Base-by-base conservation (phyloP, 2,888 invertebrate genomes). In the Pyrochroa serraticornis region DNA sequence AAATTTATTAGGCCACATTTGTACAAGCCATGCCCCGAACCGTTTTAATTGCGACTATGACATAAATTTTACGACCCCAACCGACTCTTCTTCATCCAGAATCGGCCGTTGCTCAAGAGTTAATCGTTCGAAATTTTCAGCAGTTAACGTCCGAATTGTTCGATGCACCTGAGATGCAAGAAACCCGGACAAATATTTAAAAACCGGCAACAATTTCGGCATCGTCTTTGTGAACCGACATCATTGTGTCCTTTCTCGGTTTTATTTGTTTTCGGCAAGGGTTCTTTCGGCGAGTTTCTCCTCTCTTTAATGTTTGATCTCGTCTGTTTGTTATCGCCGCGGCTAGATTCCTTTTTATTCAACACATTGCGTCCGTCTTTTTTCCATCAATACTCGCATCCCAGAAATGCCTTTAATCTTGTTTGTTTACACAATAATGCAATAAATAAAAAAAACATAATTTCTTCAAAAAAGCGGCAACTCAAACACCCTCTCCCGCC, bases 281-380 rank as follows among this genome's bases (percentile, higher is more conserved):
- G 47, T 59, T 57, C 57, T 56, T 56, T 52, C 50, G 54, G 46
- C 41, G 52, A 57, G 51, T 48, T 63, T 63, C 57, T 63, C 22
- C 5, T 54, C 43, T 44, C 57, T 44, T 58, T 58, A 54, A 57
- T 58, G 63, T 51, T 60, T 60, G 63, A 60, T 60, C 63, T 60
- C 44, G 44, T 54, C 58, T 57, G 63, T 60, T 60, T 58, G 63
- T 60, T 60, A 60, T 60, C 60, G 60, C 63, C 60, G 60, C 58
- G 45, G 52, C 58, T 56, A 48, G 52, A 52, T 59, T 62, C 56
- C 58, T 58, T 60, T 58, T 38, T 34, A 35, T 52, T 52, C 56
- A 42, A 31, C 42, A 39, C 58, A 58, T 62, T 51, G 55, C 46
- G 47, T 45, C 39, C 42, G 39, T 39, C 43, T 55, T 50, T 51